phyloP scores from a whole-genome alignment of 2,797 vertebrate species.

The Muscicapa striata region DNA sequence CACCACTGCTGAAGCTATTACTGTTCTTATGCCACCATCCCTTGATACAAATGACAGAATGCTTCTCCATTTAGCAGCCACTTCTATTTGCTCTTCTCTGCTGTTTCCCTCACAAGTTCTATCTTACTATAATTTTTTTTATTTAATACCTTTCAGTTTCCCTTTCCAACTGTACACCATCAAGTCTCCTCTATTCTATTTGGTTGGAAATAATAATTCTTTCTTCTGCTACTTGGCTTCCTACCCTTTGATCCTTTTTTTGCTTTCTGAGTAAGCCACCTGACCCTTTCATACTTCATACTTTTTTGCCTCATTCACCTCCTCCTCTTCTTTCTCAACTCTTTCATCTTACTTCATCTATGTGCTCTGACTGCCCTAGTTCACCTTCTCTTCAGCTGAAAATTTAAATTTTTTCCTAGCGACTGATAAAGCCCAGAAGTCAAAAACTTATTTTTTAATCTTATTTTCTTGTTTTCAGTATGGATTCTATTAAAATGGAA shows the following conservation, averaged over 20 bases:
- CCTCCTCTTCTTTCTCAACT: slow-evolving; percentile 19
- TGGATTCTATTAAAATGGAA: slow-evolving; percentile 49
- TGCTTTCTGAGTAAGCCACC: background rate
- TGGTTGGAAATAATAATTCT: slow-evolving; percentile 38
- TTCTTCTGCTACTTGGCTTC: slow-evolving; percentile 8
- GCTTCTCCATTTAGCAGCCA: background rate
- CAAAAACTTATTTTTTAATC: slow-evolving; percentile 59
- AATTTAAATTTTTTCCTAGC: slow-evolving; percentile 29
- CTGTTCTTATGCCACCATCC: background rate
- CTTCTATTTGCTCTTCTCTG: slow-evolving; percentile 9
- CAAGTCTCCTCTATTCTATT: slow-evolving; percentile 28
- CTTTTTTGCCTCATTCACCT: slow-evolving; percentile 11
- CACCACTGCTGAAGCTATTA: background rate
- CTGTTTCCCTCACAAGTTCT: background rate
- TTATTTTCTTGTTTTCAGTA: slow-evolving; percentile 64
- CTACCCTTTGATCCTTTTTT: slow-evolving; percentile 29
- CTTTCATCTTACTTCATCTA: slow-evolving; percentile 57
- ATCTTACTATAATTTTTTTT: background rate
- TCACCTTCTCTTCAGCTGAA: slow-evolving; percentile 35
- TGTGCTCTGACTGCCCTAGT: background rate
- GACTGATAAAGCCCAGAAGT: slow-evolving; percentile 26
- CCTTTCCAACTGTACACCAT: background rate
- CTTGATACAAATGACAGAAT: background rate
- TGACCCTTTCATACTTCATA: background rate
- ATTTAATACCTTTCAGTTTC: background rate